Conservation (phyloP, 2,888 invertebrate genomes). For the Ganaspis brasiliensis region DNA sequence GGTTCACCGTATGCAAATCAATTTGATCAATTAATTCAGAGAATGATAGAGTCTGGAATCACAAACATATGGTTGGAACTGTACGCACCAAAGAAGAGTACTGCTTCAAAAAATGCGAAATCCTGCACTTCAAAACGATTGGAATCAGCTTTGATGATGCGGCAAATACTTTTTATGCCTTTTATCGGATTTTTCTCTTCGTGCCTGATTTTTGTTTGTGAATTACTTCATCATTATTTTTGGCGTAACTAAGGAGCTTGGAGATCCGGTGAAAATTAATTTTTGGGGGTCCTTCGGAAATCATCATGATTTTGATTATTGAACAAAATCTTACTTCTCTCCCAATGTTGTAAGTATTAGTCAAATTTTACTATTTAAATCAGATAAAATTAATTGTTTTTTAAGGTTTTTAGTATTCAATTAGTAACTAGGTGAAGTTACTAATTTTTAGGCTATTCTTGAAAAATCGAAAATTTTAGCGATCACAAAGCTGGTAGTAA, state of each 20-base stretch:
- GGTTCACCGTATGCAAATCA: background rate
- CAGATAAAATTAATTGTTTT: no score
- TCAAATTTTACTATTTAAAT: no score
- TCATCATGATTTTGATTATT: no score
- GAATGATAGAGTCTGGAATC: background rate
- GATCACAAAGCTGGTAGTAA: no score
- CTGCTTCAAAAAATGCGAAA: background rate
- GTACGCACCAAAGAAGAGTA: background rate
- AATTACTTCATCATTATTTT: background rate
- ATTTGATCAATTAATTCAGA: background rate
- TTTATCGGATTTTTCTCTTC: background rate
- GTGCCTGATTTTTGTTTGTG: background rate
- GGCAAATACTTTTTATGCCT: background rate
- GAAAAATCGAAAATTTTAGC: no score
- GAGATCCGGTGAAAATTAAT: background rate
- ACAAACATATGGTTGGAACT: background rate
- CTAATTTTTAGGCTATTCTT: no score
- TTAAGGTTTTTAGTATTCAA: no score
- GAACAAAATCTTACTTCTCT: no score
- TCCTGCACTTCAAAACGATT: background rate
- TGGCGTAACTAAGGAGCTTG: background rate
- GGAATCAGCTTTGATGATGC: background rate
- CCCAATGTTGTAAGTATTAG: no score
- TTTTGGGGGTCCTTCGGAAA: no score
- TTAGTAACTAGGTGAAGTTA: no score